These are phyloP conservation scores for Thymallus thymallus DNA, from an alignment of 2,113 vertebrate species.

Conservation along the genomic window DNA sequence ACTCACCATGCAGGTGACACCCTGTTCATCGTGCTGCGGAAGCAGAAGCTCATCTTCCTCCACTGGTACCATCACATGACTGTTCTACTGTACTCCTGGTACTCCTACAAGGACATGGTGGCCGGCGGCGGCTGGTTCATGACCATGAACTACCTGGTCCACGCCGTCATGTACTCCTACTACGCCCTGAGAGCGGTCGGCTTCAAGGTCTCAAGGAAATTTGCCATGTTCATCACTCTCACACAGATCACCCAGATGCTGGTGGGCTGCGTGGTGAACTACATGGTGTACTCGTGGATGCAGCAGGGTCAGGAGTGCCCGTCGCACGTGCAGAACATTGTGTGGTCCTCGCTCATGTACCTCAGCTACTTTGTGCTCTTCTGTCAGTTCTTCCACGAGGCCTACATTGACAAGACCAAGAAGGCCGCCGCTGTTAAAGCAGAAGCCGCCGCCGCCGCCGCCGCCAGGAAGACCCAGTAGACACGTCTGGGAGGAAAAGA, in stretches of 20 bases:
- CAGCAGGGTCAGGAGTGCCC: constrained; percentile 92
- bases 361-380: constrained; percentile 99
- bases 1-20: constrained; percentile 84
- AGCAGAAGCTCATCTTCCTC: constrained; percentile 99
- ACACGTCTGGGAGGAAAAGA: constrained; percentile 49
- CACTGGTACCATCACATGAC: constrained; percentile 99
- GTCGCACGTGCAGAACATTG: constrained; percentile 95
- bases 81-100: constrained; percentile 98
- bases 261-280: constrained; percentile 94
- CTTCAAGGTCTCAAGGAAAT: constrained; percentile 93
- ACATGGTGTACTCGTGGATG: constrained; percentile 98
- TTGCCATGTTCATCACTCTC: constrained; percentile 98
- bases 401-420: constrained; percentile 85
- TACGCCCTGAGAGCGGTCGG: constrained; percentile 93
- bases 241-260: constrained; percentile 99
- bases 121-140: constrained; percentile 99
- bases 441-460: constrained; percentile 53
- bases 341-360: constrained; percentile 99
- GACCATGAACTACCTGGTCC: constrained; percentile 99
- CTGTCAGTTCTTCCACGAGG: constrained; percentile 97
- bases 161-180: constrained; percentile 99
- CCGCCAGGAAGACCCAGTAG: constrained; percentile 63
- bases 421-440: constrained; percentile 61
- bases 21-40: constrained; percentile 96
- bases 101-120: constrained; percentile 99